These are phyloP conservation scores for Macrophya alboannulata DNA, from an alignment of 2,888 invertebrate genomes.

Conservation along the genomic window DNA sequence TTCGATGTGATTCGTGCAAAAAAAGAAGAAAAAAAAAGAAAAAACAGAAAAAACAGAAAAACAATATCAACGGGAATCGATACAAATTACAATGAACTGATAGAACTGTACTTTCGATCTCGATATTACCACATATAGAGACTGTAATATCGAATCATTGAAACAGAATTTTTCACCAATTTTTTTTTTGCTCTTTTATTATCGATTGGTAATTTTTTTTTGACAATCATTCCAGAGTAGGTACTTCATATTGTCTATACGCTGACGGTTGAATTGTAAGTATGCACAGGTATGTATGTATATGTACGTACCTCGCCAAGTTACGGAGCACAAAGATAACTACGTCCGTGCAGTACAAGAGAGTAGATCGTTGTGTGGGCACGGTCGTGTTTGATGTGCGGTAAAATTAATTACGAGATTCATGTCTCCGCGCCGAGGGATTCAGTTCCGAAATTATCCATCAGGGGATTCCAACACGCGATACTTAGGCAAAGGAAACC, in stretches of 20 bases:
- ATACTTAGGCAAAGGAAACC: not conserved
- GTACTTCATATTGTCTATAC: not conserved
- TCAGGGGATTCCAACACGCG: constrained; percentile 41
- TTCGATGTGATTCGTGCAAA: not conserved
- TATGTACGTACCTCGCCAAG: not conserved
- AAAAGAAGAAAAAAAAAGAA: not conserved
- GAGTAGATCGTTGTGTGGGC: not conserved
- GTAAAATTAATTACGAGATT: constrained; percentile 53
- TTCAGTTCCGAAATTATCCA: constrained; percentile 52
- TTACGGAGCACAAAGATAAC: not conserved
- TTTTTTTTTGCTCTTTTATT: not conserved
- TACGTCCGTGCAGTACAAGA: not conserved
- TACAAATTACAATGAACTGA: not conserved
- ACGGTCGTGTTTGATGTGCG: constrained; percentile 38
- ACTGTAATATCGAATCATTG: too few species aligned
- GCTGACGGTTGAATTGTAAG: not conserved
- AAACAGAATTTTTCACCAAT: not conserved
- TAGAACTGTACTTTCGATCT: not conserved
- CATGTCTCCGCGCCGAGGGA: constrained; percentile 39
- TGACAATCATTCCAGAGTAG: not conserved
- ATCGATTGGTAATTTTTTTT: not conserved
- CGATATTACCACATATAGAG: not conserved
- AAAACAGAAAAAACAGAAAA: not conserved
- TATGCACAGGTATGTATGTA: not conserved
- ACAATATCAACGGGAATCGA: too few species aligned